phyloP scores from a whole-genome alignment of 1,140 invertebrate genomes.

The Caenorhabditis brenneri region DNA sequence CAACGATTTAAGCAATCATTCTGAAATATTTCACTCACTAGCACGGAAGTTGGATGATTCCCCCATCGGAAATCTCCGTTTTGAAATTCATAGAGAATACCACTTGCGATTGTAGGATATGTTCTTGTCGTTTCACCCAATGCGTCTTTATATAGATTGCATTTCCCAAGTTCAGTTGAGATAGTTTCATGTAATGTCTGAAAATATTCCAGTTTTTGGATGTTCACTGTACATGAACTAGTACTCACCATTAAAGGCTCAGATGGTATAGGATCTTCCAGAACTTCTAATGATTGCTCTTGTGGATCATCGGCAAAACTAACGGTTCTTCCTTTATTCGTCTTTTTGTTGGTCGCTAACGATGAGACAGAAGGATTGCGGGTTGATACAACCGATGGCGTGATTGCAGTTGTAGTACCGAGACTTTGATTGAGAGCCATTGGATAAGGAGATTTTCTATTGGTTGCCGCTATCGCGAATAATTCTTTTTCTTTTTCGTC shows the following conservation, averaged over 20 bases:
- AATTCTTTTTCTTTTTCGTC: conserved; percentile 17
- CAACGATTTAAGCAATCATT: too few species aligned
- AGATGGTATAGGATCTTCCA: neutral
- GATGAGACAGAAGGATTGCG: neutral
- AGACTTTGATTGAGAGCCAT: neutral
- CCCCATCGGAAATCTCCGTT: conserved; percentile 9
- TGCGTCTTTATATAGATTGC: neutral
- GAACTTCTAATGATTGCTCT: conserved; percentile 17
- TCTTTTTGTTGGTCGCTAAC: neutral
- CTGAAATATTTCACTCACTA: neutral
- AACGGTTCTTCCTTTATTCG: neutral
- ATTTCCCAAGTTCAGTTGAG: neutral
- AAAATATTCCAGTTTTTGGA: neutral
- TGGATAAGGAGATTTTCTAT: neutral
- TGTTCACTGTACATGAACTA: neutral
- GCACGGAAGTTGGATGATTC: neutral
- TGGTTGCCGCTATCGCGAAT: neutral
- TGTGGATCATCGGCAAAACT: conserved; percentile 1
- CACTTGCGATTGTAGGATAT: neutral
- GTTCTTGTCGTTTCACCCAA: neutral
- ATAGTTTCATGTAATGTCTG: neutral
- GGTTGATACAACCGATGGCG: neutral
- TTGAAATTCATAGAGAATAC: neutral
- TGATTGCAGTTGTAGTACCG: neutral
- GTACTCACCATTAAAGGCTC: neutral